These are phyloP conservation scores for Argyra leucocephala DNA, from an alignment of 2,888 invertebrate genomes.

Conservation along the genomic window DNA sequence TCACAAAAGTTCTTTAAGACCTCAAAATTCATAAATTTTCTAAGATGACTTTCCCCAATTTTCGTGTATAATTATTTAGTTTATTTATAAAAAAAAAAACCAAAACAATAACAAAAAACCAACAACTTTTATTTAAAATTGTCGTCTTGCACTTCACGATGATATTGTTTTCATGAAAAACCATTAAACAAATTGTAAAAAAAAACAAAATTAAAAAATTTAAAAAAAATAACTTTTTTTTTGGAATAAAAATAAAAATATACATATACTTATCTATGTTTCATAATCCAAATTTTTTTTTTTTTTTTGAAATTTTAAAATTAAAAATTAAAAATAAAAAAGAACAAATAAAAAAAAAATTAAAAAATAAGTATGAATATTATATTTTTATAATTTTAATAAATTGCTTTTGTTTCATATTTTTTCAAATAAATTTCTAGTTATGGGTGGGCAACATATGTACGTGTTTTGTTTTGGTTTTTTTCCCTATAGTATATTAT, in stretches of 20 bases:
- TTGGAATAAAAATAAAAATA: not conserved
- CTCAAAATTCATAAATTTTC: constrained; percentile 3
- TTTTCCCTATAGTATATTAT: no score
- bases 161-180: not conserved
- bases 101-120: no score
- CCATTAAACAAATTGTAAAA: constrained; percentile 2
- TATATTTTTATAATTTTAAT: not conserved
- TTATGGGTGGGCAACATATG: not conserved
- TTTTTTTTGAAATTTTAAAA: no score
- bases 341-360: not conserved
- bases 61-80: not conserved
- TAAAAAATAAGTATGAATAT: not conserved
- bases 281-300: constrained; percentile 6
- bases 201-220: not conserved
- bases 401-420: constrained; percentile 6
- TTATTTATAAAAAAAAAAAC: no score
- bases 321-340: not conserved
- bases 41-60: not conserved
- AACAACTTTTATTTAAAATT: not conserved
- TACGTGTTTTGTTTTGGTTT: no score
- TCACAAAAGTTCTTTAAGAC: not conserved
- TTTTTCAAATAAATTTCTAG: not conserved
- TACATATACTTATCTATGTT: no score
- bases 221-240: not conserved
- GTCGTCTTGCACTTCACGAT: not conserved